A percentile compares a stretch with the other conserved stretches of the same genome.
phyloP scores from a whole-genome alignment of 2,113 vertebrate genomes.

The Odocoileus hemionus region DNA sequence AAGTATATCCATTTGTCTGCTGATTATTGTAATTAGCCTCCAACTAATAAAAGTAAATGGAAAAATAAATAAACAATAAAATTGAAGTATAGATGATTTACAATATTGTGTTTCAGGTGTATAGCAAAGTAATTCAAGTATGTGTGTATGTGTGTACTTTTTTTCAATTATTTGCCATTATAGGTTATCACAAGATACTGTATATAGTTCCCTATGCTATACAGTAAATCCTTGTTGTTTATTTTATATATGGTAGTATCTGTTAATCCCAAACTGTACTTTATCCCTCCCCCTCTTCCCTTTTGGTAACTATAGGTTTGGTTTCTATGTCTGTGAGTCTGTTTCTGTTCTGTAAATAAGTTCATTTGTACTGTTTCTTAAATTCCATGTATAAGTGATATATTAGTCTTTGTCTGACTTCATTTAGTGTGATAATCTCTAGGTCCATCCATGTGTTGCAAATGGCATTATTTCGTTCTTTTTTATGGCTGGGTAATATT shows the following conservation, averaged over 20 bases:
- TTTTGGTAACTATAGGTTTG: neutral
- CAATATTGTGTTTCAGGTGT: neutral
- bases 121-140: neutral
- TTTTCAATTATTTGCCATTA: neutral
- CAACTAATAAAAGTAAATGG: no score
- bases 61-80: neutral
- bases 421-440: neutral
- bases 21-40: no score
- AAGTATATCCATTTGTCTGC: neutral
- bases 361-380: neutral
- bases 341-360: neutral
- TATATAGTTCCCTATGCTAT: neutral
- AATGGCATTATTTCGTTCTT: neutral
- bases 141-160: neutral
- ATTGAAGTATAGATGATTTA: neutral
- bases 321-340: neutral
- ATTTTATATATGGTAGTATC: neutral
- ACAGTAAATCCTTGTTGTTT: neutral
- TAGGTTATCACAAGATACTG: neutral
- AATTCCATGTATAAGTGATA: neutral
- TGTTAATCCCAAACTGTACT: neutral
- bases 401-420: neutral
- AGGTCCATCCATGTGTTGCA: neutral
- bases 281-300: neutral
- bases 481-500: neutral